phyloP scores from a whole-genome alignment of 2,888 invertebrate species.

The Drosophila austrosaltans region DNA sequence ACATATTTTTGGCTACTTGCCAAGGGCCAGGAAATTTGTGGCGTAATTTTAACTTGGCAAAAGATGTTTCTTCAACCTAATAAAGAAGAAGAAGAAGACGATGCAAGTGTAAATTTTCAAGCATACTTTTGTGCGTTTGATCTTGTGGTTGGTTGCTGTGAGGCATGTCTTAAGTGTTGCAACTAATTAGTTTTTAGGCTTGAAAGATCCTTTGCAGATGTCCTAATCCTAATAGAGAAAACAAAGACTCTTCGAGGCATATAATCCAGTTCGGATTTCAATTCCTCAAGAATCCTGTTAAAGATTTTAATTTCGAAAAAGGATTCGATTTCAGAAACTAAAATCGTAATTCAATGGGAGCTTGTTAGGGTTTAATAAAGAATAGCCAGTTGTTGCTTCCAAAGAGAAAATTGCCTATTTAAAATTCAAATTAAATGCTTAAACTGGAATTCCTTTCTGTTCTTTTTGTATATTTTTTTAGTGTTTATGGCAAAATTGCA shows the following conservation, averaged over 20 bases:
- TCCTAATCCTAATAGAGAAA: too few species aligned
- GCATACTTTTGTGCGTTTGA: neutral
- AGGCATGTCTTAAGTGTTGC: neutral
- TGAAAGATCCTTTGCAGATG: too few species aligned
- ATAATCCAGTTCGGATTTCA: too few species aligned
- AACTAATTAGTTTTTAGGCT: too few species aligned
- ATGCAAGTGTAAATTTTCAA: neutral
- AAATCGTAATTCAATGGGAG: too few species aligned
- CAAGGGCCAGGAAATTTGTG: constrained; percentile 13
- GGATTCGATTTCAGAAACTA: too few species aligned
- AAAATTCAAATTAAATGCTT: neutral
- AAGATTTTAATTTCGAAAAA: too few species aligned
- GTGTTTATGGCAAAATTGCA: neutral
- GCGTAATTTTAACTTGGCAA: constrained; percentile 3
- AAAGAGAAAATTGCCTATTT: neutral
- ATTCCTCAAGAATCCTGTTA: too few species aligned
- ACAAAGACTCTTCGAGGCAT: too few species aligned
- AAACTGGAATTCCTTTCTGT: neutral
- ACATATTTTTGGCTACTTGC: constrained; percentile 37
- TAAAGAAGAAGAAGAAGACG: neutral
- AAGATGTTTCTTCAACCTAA: constrained; percentile 8
- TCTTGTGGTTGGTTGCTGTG: neutral
- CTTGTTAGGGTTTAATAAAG: neutral
- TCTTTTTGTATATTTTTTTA: neutral
- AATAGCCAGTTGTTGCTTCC: neutral